Evolutionary conservation across 2,888 invertebrate genomes (phyloP).

Genomic region (Cryptocheilus praepositus): DNA sequence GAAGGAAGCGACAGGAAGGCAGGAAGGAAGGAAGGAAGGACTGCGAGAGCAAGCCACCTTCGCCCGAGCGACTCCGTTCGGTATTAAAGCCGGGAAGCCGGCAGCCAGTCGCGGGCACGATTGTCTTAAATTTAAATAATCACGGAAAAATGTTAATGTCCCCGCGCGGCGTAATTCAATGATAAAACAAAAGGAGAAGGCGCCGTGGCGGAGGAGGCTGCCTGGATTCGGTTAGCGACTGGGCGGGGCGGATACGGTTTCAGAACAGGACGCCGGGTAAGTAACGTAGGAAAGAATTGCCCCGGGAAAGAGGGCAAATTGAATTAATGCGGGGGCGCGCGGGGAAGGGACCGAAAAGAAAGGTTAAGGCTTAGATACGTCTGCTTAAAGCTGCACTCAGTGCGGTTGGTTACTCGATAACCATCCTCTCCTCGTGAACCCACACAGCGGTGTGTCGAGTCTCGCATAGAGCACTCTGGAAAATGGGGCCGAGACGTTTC

Average conservation of each 20-base stretch:
- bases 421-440: too few relatives aligned
- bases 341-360: constrained; percentile 28
- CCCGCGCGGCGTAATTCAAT: constrained; percentile 63
- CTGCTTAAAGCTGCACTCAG: constrained; percentile 32
- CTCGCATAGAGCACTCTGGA: too few relatives aligned
- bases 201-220: background rate
- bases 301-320: constrained; percentile 58
- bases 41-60: background rate
- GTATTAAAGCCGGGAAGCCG: constrained; percentile 39
- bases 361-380: constrained; percentile 53
- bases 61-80: constrained; percentile 23
- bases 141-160: constrained; percentile 69
- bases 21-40: constrained; percentile 5
- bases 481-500: too few relatives aligned
- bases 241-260: constrained; percentile 15
- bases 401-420: background rate
- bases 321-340: constrained; percentile 61
- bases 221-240: constrained; percentile 22
- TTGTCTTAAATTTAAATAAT: constrained; percentile 72
- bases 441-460: too few relatives aligned
- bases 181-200: constrained; percentile 64
- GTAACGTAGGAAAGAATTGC: constrained; percentile 50
- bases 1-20: constrained; percentile 1
- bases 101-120: constrained; percentile 53
- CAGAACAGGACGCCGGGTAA: constrained; percentile 22